These are phyloP conservation scores for Pogonomyrmex barbatus DNA, from an alignment of 1,140 invertebrate species.

Conservation along the genomic window DNA sequence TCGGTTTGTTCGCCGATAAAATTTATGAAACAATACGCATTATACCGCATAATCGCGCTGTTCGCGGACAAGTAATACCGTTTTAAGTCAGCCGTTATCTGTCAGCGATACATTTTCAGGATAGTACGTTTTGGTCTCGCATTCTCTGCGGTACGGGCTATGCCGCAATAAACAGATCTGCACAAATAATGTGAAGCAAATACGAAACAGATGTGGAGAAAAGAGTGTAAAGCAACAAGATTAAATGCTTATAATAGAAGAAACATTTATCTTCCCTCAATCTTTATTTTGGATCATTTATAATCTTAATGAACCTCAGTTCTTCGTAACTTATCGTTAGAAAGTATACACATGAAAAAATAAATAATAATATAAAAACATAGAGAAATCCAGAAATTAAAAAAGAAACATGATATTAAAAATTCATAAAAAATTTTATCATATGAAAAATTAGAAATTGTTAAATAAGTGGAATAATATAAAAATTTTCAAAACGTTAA, in stretches of 20 bases:
- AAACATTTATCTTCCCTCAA: background rate
- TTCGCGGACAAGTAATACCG: slow-evolving; percentile 36
- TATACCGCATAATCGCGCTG: slow-evolving; percentile 46
- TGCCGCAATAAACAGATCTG: slow-evolving; percentile 7
- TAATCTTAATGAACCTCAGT: background rate
- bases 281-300: slow-evolving; percentile 1
- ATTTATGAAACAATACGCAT: slow-evolving; percentile 50
- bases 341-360: background rate
- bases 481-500: background rate
- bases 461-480: background rate
- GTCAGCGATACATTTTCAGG: slow-evolving; percentile 12
- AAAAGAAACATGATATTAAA: background rate
- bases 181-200: slow-evolving; percentile 14
- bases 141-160: slow-evolving; percentile 1
- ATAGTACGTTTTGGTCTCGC: slow-evolving; percentile 4
- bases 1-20: slow-evolving; percentile 10
- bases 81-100: slow-evolving; percentile 11
- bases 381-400: background rate
- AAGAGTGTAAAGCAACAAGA: background rate
- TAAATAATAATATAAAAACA: background rate
- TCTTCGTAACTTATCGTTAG: background rate
- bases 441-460: background rate
- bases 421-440: slow-evolving; percentile 2
- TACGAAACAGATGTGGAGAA: background rate
- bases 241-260: background rate